phyloP scores from a whole-genome alignment of 2,888 invertebrate genomes.

The Chrysolina oricalcia region DNA sequence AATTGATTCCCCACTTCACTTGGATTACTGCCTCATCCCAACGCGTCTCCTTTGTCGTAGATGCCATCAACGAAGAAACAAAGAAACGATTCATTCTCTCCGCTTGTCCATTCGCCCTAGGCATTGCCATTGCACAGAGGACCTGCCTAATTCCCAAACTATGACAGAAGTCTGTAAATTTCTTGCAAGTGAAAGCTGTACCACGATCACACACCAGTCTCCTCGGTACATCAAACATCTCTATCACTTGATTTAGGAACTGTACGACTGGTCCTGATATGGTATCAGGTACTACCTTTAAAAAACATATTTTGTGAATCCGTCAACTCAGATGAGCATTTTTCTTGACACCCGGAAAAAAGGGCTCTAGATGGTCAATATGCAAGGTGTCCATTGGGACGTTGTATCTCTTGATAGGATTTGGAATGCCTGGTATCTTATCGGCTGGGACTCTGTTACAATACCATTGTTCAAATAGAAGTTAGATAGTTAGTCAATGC shows the following conservation, averaged over 20 bases:
- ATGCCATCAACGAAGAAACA: slow-evolving; percentile 55
- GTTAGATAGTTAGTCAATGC: too few relatives aligned
- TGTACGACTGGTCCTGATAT: slow-evolving; percentile 44
- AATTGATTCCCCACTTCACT: slow-evolving; percentile 52
- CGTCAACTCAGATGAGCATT: too few relatives aligned
- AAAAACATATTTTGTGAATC: slow-evolving; percentile 64
- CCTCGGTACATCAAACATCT: slow-evolving; percentile 50
- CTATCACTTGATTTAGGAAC: slow-evolving; percentile 48
- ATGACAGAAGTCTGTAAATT: too few relatives aligned
- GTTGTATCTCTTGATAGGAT: slow-evolving; percentile 48
- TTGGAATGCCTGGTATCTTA: too few relatives aligned
- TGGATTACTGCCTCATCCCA: slow-evolving; percentile 54
- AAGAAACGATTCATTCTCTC: slow-evolving; percentile 44
- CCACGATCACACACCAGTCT: too few relatives aligned
- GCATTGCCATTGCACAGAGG: too few relatives aligned
- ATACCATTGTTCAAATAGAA: too few relatives aligned
- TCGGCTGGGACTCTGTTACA: too few relatives aligned
- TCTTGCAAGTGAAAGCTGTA: too few relatives aligned
- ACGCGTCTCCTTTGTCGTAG: slow-evolving; percentile 47
- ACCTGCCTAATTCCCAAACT: too few relatives aligned
- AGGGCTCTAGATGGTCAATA: slow-evolving; percentile 53
- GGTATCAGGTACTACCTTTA: slow-evolving; percentile 54
- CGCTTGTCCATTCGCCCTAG: too few relatives aligned
- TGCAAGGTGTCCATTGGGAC: slow-evolving; percentile 60
- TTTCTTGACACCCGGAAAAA: neutral